Base-by-base conservation (phyloP, 1,140 invertebrate species). In the Aphidius ervi region DNA sequence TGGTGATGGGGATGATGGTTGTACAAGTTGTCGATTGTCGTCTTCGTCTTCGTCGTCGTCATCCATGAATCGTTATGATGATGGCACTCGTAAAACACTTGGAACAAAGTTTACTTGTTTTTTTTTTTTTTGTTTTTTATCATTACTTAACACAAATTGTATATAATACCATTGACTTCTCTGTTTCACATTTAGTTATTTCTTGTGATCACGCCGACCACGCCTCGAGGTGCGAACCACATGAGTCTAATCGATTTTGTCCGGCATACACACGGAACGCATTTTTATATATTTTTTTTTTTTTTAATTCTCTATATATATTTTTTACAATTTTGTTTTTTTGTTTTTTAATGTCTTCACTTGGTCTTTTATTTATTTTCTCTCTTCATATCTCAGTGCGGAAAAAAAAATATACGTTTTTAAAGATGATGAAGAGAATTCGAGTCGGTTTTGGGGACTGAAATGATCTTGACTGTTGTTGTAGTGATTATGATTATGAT, bases 191-290 rank as follows among this genome's bases (percentile, higher is more conserved):
- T 61, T 61, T 61, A 23, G 58, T 59, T 53, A 53, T 53, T 59
- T 59, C 57, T 49, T 59, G 50, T 59, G 58, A 59, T 59, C 58
- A 59, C 50, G 58, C 58, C 58, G 58, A 59, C 58, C 58, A 59
- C 58, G 58, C 58, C 58, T 59, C 58, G 50, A 59, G 58, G 58
- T 59, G 58, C 58, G 58, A 59, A 59, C 58, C 58, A 59, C 58
- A 59, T 59, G 58, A 59, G 58, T 59, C 58, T 59, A 59, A 59
- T 59, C 58, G 58, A 59, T 59, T 59, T 59, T 42, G 49, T 50
- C 58, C 50, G 50, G 49, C 16, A 40, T 54, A 54, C 52, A 37
- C 39, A 54, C 52, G 52, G 52, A 54, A 54, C 52, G 52, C 52
- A 40, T 40, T 54, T 54, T 54, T 41, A 43, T 41, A 41, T 39